Evolutionary conservation across 1,140 invertebrate species (phyloP).

Genomic region (Calephelis nemesis): DNA sequence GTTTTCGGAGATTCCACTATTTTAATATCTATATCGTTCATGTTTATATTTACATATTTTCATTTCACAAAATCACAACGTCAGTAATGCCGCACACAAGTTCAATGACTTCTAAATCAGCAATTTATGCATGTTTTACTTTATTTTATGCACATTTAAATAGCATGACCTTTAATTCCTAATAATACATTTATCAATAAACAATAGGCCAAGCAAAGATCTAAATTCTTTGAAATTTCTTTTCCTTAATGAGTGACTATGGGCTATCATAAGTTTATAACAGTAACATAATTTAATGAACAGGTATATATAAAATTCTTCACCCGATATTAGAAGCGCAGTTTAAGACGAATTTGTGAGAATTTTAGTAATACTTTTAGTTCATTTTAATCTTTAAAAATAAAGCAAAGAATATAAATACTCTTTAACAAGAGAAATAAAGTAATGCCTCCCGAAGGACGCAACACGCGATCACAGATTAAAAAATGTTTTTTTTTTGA

Average conservation of each 20-base stretch:
- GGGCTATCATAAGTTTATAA: conserved; percentile 21
- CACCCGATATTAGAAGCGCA: background rate
- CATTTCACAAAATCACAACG: conserved; percentile 58
- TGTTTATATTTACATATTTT: conserved; percentile 79
- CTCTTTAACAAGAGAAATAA: too few species aligned
- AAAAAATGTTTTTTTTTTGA: conserved; percentile 23
- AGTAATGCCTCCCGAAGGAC: conserved; percentile 45
- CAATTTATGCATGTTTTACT: conserved; percentile 50
- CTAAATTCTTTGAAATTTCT: conserved; percentile 59
- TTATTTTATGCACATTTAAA: background rate
- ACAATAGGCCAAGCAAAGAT: conserved; percentile 23
- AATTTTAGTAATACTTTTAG: conserved; percentile 10
- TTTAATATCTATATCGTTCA: conserved; percentile 76
- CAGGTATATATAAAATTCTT: background rate
- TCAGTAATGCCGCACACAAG: conserved; percentile 57
- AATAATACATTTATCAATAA: conserved; percentile 20
- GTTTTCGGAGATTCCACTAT: conserved; percentile 68
- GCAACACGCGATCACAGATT: conserved; percentile 65
- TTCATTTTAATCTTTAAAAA: conserved; percentile 19
- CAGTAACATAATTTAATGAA: background rate
- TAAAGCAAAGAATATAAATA: too few species aligned
- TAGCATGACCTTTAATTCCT: background rate
- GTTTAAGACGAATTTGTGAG: conserved; percentile 1
- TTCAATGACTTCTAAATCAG: conserved; percentile 56
- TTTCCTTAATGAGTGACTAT: conserved; percentile 54